phyloP scores from a whole-genome alignment of 1,140 invertebrate species.

The Stegodyphus mimosarum region DNA sequence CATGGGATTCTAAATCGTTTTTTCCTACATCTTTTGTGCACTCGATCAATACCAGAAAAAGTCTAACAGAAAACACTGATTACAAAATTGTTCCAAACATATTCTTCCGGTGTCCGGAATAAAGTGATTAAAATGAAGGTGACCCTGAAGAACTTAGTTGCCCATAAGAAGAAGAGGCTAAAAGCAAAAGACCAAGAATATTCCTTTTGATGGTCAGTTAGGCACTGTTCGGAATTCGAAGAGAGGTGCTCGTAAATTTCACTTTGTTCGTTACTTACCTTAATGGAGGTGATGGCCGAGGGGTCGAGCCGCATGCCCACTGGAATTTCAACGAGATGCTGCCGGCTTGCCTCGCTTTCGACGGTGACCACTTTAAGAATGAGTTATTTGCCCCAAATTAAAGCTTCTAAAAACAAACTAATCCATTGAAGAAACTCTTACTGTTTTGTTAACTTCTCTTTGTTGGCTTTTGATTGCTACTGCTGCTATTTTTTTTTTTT shows the following conservation, averaged over 20 bases:
- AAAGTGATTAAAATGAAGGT: conserved; percentile 25
- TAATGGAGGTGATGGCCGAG: conserved; percentile 17
- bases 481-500: too few relatives aligned
- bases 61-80: neutral
- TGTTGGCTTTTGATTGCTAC: too few relatives aligned
- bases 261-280: conserved; percentile 30
- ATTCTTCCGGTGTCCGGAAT: neutral
- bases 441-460: too few relatives aligned
- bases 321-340: conserved; percentile 11
- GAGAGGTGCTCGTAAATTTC: conserved; percentile 34
- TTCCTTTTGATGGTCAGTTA: too few relatives aligned
- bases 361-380: too few relatives aligned
- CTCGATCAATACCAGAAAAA: neutral
- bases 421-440: neutral
- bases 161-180: too few relatives aligned
- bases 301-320: neutral
- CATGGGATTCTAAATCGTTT: too few relatives aligned
- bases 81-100: too few relatives aligned
- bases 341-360: neutral
- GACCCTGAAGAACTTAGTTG: too few relatives aligned
- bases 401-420: neutral
- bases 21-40: too few relatives aligned
- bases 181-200: too few relatives aligned
- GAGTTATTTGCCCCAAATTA: too few relatives aligned
- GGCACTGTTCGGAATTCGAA: conserved; percentile 9